phyloP scores from a whole-genome alignment of 2,113 vertebrate species.

The Cyphomyrus plagiostoma region DNA sequence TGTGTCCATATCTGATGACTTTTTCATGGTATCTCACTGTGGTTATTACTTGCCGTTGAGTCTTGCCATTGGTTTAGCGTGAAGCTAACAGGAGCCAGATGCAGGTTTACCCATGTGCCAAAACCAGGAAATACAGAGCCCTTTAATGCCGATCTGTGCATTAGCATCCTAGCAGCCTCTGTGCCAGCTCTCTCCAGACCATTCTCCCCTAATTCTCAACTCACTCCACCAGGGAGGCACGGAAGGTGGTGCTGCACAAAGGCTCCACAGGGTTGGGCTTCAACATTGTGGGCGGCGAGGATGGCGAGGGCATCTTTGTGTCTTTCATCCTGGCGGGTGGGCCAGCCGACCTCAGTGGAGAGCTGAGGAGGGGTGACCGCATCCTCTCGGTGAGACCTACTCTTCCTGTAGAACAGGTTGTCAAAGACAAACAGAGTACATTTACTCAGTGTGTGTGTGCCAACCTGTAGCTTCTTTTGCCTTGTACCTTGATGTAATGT shows the following conservation, averaged over 20 bases:
- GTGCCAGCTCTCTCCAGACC: background rate
- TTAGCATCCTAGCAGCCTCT: background rate
- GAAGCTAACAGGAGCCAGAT: background rate
- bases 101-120: background rate
- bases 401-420: background rate
- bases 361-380: constrained; percentile 87
- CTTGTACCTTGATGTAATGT: background rate
- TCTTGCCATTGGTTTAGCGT: constrained; percentile 47
- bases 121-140: background rate
- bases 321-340: constrained; percentile 96
- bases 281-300: constrained; percentile 96
- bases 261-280: constrained; percentile 93
- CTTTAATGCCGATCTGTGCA: background rate
- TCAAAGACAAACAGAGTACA: background rate
- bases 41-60: constrained; percentile 46
- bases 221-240: constrained; percentile 74
- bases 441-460: background rate
- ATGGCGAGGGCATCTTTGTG: constrained; percentile 95
- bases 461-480: background rate
- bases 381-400: constrained; percentile 82
- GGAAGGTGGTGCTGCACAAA: constrained; percentile 90
- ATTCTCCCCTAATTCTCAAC: background rate
- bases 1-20: constrained; percentile 30
- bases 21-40: constrained; percentile 41
- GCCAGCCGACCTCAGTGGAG: constrained; percentile 89